Percentiles rank a stretch among this genome's conserved stretches.
Evolutionary conservation across 2,888 invertebrate genomes (phyloP).

Genomic region (Phymatocera aterrima): DNA sequence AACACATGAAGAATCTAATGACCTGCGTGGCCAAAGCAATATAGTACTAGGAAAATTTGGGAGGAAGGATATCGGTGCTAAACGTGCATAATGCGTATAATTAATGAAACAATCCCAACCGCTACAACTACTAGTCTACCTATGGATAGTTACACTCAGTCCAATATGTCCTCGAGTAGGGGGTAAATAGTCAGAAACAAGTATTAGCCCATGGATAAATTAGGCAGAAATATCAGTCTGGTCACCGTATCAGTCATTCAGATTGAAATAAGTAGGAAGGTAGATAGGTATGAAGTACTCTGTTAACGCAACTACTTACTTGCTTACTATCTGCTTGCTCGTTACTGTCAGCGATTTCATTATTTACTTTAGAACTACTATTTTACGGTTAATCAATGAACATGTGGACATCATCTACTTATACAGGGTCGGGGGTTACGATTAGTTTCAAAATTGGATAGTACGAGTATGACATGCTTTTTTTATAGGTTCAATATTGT

Average conservation of each 20-base stretch:
- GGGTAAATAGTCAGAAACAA: background rate
- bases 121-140: slow-evolving; percentile 37
- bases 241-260: slow-evolving; percentile 30
- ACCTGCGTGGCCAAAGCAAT: background rate
- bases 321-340: slow-evolving; percentile 37
- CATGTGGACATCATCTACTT: background rate
- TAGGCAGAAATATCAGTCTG: slow-evolving; percentile 6
- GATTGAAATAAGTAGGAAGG: background rate
- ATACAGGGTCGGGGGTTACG: no score
- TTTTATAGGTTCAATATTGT: background rate
- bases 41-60: background rate
- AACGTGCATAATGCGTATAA: slow-evolving; percentile 24
- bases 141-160: slow-evolving; percentile 25
- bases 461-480: background rate
- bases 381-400: background rate
- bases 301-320: slow-evolving; percentile 26
- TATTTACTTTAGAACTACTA: background rate
- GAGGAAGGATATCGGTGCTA: slow-evolving; percentile 32
- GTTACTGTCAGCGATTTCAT: slow-evolving; percentile 37
- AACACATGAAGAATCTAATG: slow-evolving; percentile 54
- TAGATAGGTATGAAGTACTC: no score
- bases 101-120: slow-evolving; percentile 25
- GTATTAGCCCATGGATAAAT: slow-evolving; percentile 3
- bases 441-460: background rate
- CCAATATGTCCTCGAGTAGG: background rate